Base-by-base conservation (phyloP, 2,113 vertebrate species). In the Alexandromys fortis region DNA sequence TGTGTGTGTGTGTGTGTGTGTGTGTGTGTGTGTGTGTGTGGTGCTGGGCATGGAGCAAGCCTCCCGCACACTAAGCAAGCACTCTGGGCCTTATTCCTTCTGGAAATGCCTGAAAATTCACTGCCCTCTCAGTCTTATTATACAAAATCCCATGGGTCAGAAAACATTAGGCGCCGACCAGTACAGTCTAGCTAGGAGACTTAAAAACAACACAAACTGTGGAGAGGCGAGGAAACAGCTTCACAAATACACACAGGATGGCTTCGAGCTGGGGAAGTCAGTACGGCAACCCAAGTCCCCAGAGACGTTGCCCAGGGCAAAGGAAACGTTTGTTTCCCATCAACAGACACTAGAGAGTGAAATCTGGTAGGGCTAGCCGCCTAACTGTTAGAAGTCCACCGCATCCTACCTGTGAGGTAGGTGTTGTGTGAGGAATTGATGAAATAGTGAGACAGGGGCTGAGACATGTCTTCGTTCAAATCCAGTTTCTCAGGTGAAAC, bases 351-450 rank as follows among this genome's bases (percentile, higher is more conserved):
- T 28, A 68, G 45, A 90, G 3, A 8, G 19, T 79, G 22, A 49
- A 68, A 85, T 72, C 30, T 38, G 3, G 38, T 82, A 21, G 91
- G 73, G 90, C 0, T 35, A 14, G 70, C 4, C 52, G 47, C 22
- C 35, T 1, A 16, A 79, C 14, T 16, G 7, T 52, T n/a, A 91
- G n/a, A 91, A 35, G 76, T 8, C 3, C 9, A 87, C 8, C 3
- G 5, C 76, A 67, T 52, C 9, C 12, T 98, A 99, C 99, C 99
- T 99, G 99, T 99, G 99, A 99, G 99, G 99, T 99, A 99, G 94
- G 99, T 99, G 95, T 99, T 99, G 98, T 99, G 99, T 14, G 99
- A 99, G 92, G 99, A 99, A 98, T 99, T 99, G 98, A 99, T 99
- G 98, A 99, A 99, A 96, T 99, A 99, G 98, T 99, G 99, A 95